These are phyloP conservation scores for Agrochola litura DNA, from an alignment of 2,888 invertebrate genomes.

Conservation along the genomic window DNA sequence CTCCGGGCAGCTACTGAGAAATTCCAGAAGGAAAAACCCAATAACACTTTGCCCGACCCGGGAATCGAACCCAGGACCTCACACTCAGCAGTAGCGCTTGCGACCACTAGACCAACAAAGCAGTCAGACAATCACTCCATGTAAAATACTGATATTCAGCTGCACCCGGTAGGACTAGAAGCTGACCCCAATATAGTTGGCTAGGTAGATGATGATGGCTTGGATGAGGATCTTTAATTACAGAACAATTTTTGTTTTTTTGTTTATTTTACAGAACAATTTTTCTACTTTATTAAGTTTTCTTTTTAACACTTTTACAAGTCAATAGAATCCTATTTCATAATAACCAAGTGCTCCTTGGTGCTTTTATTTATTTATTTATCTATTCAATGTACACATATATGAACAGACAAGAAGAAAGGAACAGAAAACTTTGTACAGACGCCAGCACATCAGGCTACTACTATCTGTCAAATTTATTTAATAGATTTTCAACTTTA, in stretches of 20 bases:
- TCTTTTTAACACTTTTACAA: background rate
- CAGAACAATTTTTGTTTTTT: background rate
- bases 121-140: background rate
- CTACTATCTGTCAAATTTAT: no score
- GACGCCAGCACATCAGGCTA: no score
- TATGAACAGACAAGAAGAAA: background rate
- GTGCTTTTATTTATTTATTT: background rate
- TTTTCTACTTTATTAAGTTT: background rate
- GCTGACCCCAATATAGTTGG: background rate
- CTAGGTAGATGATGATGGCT: no score
- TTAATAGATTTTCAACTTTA: no score
- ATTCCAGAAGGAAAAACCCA: no score
- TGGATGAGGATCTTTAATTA: background rate
- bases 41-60: no score
- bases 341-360: background rate
- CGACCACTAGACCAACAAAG: no score
- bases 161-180: background rate
- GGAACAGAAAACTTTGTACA: background rate
- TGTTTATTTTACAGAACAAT: background rate
- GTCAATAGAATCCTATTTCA: background rate
- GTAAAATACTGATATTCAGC: background rate
- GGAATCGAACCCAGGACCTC: no score
- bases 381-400: background rate
- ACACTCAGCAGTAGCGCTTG: no score
- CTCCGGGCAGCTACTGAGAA: no score